Evolutionary conservation across 2,797 vertebrate species (phyloP), one percentile per base, ranked within the genome.

Genomic region (Mormyrops boulengeri): DNA sequence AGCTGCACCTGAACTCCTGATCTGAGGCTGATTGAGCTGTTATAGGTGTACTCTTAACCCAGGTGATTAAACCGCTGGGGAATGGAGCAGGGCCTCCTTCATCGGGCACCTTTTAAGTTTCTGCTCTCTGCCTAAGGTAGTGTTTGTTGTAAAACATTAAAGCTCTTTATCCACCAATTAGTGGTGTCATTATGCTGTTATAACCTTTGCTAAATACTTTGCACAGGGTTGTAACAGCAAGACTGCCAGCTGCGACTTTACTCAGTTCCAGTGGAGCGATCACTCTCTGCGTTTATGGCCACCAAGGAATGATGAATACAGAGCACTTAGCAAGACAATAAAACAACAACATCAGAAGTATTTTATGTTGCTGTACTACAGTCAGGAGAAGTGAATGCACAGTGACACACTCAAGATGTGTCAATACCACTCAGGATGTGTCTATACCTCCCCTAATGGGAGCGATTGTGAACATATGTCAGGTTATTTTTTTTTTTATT

Each of bases 1-100:
- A 90, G 88, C 84, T 3, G 44, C 91, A 90, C 91, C 90, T 91
- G 91, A 91, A 89, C 88, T 89, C 66, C 89, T 87, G 90, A 92
- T 92, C 90, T 50, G 66, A 38, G 90, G 57, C 14, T 85, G 92
- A 91, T 91, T 73, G 91, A 91, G 69, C 49, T 7, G 90, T 88
- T 88, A 73, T 30, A 34, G 84, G n/a, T 85, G 19, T 55, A 30
- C 49, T 57, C 66, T 53, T 85, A 88, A 88, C 88, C 69, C 53
- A 80, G 88, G 90, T 91, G 90, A 90, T 92, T 91, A 91, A 90
- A 87, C 86, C 49, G 60, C 3, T 41, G 88, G 88, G 85, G 84
- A 49, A 11, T 73, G 47, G 34, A 34, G 62, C 19, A n/a, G n/a
- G 22, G 52, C 50, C 26, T 49, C 82, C 85, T 3, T 7, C 4